These are phyloP conservation scores for Gymnocypris eckloni DNA, from an alignment of 2,797 vertebrate species.

Conservation along the genomic window DNA sequence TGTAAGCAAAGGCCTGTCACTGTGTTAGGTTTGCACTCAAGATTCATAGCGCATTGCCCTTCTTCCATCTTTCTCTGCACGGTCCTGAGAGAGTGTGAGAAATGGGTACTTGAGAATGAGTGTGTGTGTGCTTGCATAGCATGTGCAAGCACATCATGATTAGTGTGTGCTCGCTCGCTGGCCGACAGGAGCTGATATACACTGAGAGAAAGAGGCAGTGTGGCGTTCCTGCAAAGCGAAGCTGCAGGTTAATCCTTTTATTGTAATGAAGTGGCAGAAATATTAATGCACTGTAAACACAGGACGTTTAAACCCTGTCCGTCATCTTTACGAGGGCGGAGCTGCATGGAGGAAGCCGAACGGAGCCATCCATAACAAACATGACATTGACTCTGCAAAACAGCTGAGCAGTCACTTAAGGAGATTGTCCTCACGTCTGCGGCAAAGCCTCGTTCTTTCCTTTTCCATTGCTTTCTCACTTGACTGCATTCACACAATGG, in stretches of 20 bases:
- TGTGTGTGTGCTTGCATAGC: conserved; percentile 2
- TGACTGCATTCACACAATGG: conserved; percentile 30
- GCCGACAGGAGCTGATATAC: conserved; percentile 65
- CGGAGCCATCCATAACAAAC: conserved; percentile 66
- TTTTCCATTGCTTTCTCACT: conserved; percentile 7
- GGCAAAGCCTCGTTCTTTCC: conserved; percentile 4
- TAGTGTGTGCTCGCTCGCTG: conserved; percentile 55
- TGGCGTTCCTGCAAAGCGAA: conserved; percentile 66
- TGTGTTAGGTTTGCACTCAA: neutral
- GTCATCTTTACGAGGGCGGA: conserved; percentile 74
- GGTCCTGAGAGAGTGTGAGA: conserved; percentile 24
- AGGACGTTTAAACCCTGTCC: conserved; percentile 71
- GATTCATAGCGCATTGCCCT: conserved; percentile 30
- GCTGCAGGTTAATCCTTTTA: conserved; percentile 80
- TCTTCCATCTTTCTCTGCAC: conserved; percentile 15
- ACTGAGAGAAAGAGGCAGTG: conserved; percentile 68
- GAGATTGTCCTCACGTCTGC: conserved; percentile 55
- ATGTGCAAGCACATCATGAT: conserved; percentile 62
- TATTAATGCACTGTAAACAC: conserved; percentile 72
- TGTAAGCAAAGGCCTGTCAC: conserved; percentile 35
- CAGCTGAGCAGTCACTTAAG: conserved; percentile 65
- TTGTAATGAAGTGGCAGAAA: conserved; percentile 79
- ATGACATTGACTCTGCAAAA: conserved; percentile 66
- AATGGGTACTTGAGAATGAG: conserved; percentile 35
- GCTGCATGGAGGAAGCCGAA: conserved; percentile 37